Evolutionary conservation across 2,797 vertebrate genomes (phyloP).

Genomic region (Falco concolor): DNA sequence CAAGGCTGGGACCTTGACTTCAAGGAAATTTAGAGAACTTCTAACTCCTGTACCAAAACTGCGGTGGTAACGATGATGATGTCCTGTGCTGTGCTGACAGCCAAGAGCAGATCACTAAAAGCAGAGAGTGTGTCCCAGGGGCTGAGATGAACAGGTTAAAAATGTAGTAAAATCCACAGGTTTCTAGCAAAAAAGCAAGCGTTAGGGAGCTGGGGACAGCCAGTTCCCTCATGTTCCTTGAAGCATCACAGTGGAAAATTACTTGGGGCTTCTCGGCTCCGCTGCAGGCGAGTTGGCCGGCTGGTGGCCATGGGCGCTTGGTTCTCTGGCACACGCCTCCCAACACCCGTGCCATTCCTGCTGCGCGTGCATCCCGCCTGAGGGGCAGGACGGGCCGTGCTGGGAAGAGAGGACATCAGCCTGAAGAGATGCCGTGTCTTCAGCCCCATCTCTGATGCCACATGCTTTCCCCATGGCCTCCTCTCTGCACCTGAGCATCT

Average conservation of each 20-base stretch:
- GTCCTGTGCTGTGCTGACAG: neutral
- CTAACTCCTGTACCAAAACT: neutral
- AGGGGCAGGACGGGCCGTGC: neutral
- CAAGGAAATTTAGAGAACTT: neutral
- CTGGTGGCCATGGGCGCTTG: neutral
- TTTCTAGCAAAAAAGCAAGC: neutral
- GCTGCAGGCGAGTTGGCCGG: fast-evolving
- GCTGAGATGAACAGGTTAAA: fast-evolving
- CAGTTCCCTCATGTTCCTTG: neutral
- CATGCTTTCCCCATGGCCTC: neutral
- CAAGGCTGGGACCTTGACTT: neutral
- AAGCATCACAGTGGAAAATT: neutral
- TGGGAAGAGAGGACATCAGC: neutral
- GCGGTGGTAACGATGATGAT: fast-evolving
- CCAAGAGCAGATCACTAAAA: neutral
- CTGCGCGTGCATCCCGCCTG: fast-evolving
- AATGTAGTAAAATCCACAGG: too few relatives aligned
- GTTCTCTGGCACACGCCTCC: neutral
- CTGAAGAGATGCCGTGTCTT: neutral
- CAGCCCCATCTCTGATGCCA: neutral
- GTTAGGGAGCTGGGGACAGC: neutral
- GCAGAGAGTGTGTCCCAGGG: neutral
- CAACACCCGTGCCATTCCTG: fast-evolving
- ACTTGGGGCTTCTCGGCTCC: neutral
- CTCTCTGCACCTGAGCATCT: neutral